phyloP scores from a whole-genome alignment of 2,888 invertebrate genomes.

The Mamestra brassicae region DNA sequence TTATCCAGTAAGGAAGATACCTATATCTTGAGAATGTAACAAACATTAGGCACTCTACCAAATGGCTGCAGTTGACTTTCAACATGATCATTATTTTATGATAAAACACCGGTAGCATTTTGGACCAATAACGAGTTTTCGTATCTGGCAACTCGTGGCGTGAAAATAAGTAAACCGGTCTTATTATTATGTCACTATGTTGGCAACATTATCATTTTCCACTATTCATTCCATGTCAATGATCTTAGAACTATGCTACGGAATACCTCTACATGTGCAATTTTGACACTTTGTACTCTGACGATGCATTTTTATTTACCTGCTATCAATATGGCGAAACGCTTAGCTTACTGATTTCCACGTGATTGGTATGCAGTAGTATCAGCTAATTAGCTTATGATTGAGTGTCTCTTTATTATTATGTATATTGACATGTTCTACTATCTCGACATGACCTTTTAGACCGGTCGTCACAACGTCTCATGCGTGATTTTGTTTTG shows the following conservation, averaged over 20 bases:
- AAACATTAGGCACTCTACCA: constrained; percentile 32
- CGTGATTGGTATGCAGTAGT: constrained; percentile 33
- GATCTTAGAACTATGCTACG: constrained; percentile 67
- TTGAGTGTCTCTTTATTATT: constrained; percentile 39
- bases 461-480: constrained; percentile 37
- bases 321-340: constrained; percentile 28
- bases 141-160: constrained; percentile 58
- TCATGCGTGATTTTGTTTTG: constrained; percentile 43
- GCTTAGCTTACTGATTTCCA: constrained; percentile 18
- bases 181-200: constrained; percentile 69
- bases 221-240: constrained; percentile 76
- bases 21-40: constrained; percentile 9
- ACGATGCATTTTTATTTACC: constrained; percentile 47
- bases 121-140: constrained; percentile 45
- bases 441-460: constrained; percentile 56
- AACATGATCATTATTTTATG: constrained; percentile 37
- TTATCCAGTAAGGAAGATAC: constrained; percentile 20
- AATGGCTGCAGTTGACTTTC: constrained; percentile 38
- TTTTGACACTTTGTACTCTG: constrained; percentile 47
- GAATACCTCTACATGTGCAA: constrained; percentile 46
- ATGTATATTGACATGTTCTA: constrained; percentile 32
- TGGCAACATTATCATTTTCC: constrained; percentile 71
- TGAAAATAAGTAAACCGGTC: constrained; percentile 69
- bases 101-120: constrained; percentile 56
- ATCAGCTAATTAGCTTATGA: constrained; percentile 47